phyloP scores from a whole-genome alignment of 2,113 vertebrate genomes.

The Sorex fumeus region DNA sequence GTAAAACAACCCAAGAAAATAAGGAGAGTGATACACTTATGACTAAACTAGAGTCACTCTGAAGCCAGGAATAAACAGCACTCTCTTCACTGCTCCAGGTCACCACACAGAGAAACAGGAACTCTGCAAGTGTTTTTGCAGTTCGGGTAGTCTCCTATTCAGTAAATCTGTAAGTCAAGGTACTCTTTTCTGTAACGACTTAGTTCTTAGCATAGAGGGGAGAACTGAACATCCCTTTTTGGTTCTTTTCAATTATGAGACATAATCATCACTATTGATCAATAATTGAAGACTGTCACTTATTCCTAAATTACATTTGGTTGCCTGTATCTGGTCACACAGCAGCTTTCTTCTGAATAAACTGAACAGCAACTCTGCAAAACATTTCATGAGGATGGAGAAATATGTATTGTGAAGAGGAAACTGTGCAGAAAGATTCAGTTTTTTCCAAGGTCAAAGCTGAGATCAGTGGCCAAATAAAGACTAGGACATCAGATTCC shows the following conservation, averaged over 20 bases:
- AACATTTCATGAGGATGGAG: conserved; percentile 9
- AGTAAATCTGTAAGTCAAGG: not conserved
- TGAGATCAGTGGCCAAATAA: conserved; percentile 57
- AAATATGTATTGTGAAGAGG: not conserved
- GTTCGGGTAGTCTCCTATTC: not conserved
- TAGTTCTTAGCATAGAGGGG: conserved; percentile 22
- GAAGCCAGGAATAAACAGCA: not conserved
- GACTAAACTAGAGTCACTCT: too few species aligned
- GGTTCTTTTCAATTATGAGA: conserved; percentile 24
- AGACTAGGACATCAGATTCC: conserved; percentile 19
- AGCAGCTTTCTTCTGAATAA: conserved; percentile 39
- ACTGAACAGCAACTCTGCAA: not conserved
- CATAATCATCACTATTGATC: not conserved
- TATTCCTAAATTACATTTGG: conserved; percentile 43
- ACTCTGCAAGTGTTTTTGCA: not conserved
- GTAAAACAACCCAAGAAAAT: not conserved
- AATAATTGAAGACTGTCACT: not conserved
- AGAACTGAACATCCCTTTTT: not conserved
- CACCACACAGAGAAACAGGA: not conserved
- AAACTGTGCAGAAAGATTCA: conserved; percentile 56
- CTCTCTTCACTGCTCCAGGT: not conserved
- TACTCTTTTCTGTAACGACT: not conserved
- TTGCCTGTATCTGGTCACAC: not conserved
- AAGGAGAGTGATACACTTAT: too few species aligned
- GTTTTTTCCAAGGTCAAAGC: conserved; percentile 54